Base-by-base conservation (phyloP, 2,888 invertebrate species). In the Noctua janthina region DNA sequence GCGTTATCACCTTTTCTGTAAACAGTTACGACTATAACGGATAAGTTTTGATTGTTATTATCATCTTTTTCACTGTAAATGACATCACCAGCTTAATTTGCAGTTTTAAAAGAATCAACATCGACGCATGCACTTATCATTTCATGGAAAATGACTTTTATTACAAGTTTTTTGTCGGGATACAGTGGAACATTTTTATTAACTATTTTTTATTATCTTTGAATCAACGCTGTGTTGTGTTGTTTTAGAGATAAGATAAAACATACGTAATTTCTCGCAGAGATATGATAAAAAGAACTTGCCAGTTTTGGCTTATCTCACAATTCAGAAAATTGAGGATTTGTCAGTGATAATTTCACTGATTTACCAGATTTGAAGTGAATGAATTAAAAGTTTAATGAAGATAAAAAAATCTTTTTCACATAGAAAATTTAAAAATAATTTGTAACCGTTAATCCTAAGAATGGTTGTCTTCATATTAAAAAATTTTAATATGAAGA, bases 191-290 rank as follows among this genome's bases (percentile, higher is more conserved):
- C 78, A 85, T 83, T 85, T 81, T 72, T 39, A 51, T 76, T 59
- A 59, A 74, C 49, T 70, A 68, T 87, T 82, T 82, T 46, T 86
- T 85, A 81, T 85, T 83, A 88, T 81, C 80, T 78, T 64, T n/a
- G 77, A 88, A 89, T 89, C 86, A 87, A 83, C 82, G 76, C 70
- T 72, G 76, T 70, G 75, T 70, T 75, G 74, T 86, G 86, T 90
- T 85, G 81, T 84, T 86, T 84, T 75, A 77, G 67, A 54, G 89
- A 91, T 89, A 90, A 91, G 90, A 91, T 86, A 84, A 78, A 76
- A 74, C 49, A 76, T 75, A 82, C 83, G 82, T 86, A 88, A 85
- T 87, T 87, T 87, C 72, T 82, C n/a, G 80, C 64, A 79, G 35
- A 78, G 79, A 83, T 82, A 87, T 68, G 81, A 84, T 83, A 88